Base-by-base conservation (phyloP, 2,888 invertebrate species). In the Dolichomitus sp. region DNA sequence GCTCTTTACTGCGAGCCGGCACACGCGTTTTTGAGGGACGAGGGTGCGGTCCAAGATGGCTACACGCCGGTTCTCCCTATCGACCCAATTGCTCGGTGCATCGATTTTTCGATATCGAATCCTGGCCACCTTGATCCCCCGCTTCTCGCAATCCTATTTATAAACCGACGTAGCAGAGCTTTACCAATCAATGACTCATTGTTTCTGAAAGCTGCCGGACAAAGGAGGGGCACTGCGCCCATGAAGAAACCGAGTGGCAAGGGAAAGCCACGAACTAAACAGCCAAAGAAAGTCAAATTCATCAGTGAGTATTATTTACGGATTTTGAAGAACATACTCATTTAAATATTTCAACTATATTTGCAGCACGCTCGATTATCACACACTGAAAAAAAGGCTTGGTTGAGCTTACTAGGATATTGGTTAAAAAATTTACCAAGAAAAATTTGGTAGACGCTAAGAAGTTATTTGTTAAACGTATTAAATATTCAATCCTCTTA, bases 281-380 rank as follows among this genome's bases (percentile, higher is more conserved):
- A 98, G 94, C 97, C 97, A 86, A 98, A 97, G 95, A 97, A 97
- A 95, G 97, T 97, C 85, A 97, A 97, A 95, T 97, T 98, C 93
- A 97, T 97, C 95, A 97, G 98, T 98, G 96, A 98, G 97, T 97
- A 95, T 86, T 59, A n/a, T 14, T 52, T 4, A 14, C 27, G 19
- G 7, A 50, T 5, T 17, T 65, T 14, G 45, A 52, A 37, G 12
- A 40, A 54, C 30, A 7, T 59, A 12, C 4, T 50, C 27, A 33
- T 33, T 33, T 11, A 14, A 37, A 50, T 33, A 33, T 37, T 23
- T 0, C 42, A 23, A 63, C 11, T 9, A 52, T 48, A 65, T 59
- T 11, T 73, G 68, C 81, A 80, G 40, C 66, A 82, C 74, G 63
- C 52, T 73, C 70, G 73, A 65, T 65, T 66, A 54, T 52, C 4